These are phyloP conservation scores for Caenorhabditis virilis DNA, from an alignment of 2,888 invertebrate genomes.

Conservation along the genomic window DNA sequence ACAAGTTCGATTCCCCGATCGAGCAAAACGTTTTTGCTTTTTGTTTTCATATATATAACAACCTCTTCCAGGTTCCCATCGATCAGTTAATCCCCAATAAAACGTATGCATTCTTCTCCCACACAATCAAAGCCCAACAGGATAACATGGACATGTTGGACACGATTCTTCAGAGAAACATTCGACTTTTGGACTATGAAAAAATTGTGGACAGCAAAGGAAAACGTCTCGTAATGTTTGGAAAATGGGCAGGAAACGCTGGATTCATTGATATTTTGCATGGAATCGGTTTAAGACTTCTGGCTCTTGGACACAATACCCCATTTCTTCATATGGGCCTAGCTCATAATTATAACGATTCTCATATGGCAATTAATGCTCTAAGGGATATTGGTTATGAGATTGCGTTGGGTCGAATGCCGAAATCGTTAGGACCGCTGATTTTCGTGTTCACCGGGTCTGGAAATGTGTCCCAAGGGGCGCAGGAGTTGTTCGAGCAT, in stretches of 20 bases:
- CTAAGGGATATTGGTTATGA: constrained; percentile 99
- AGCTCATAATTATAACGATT: constrained; percentile 96
- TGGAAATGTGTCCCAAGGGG: constrained; percentile 88
- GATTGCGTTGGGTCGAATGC: constrained; percentile 92
- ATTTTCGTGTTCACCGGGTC: constrained; percentile 97
- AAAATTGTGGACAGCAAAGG: constrained; percentile 88
- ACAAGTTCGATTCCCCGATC: too few relatives aligned
- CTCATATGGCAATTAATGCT: constrained; percentile 95
- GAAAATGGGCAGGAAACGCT: constrained; percentile 90
- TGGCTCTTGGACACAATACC: constrained; percentile 96
- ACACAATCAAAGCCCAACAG: constrained; percentile 98
- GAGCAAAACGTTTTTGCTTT: too few relatives aligned
- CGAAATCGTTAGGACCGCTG: constrained; percentile 90
- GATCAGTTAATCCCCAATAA: constrained; percentile 91
- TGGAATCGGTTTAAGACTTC: constrained; percentile 87
- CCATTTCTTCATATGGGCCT: constrained; percentile 99
- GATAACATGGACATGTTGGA: constrained; percentile 96
- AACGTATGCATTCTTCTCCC: constrained; percentile 98
- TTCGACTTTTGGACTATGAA: constrained; percentile 94
- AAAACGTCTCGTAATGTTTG: constrained; percentile 93
- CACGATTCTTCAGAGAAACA: constrained; percentile 89
- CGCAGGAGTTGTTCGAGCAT: constrained; percentile 84
- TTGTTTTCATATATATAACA: too few relatives aligned
- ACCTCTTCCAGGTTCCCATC: constrained; percentile 71
- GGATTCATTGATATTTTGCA: constrained; percentile 98